Evolutionary conservation across 2,888 invertebrate genomes (phyloP).

Genomic region (Thymelicus lineola): DNA sequence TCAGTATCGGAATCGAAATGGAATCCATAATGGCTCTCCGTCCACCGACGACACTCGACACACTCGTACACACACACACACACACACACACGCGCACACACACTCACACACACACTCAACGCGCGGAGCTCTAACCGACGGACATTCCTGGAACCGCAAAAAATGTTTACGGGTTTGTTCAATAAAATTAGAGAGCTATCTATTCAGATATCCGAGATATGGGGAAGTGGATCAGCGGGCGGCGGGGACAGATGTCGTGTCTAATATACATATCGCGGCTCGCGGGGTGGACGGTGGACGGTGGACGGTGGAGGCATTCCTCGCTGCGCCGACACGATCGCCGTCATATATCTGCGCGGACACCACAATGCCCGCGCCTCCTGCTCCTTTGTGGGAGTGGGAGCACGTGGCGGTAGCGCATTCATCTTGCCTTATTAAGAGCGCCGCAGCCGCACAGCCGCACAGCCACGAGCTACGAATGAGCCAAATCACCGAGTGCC

Average conservation of each 20-base stretch:
- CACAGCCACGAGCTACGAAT: neutral
- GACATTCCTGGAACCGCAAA: constrained; percentile 51
- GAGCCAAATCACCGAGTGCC: no score
- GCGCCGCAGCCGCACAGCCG: neutral
- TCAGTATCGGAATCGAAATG: constrained; percentile 45
- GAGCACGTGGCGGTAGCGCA: constrained; percentile 33
- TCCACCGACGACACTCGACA: neutral
- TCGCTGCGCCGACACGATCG: constrained; percentile 38
- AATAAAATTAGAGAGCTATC: constrained; percentile 69
- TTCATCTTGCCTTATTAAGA: constrained; percentile 42
- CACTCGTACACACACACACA: no score
- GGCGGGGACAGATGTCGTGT: constrained; percentile 42
- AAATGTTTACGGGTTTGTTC: constrained; percentile 47
- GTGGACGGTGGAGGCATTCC: constrained; percentile 36
- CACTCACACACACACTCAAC: constrained; percentile 8
- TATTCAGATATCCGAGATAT: constrained; percentile 71
- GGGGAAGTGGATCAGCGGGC: constrained; percentile 54
- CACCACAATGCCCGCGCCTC: constrained; percentile 31
- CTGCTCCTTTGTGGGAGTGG: constrained; percentile 38
- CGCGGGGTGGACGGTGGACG: constrained; percentile 11
- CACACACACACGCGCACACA: constrained; percentile 16
- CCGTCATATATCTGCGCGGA: constrained; percentile 41
- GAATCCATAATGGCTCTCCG: constrained; percentile 44
- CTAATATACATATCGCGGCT: constrained; percentile 56
- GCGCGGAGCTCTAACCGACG: constrained; percentile 31